Conservation (phyloP, 2,113 vertebrate species). For the Trichomycterus rosablanca region DNA sequence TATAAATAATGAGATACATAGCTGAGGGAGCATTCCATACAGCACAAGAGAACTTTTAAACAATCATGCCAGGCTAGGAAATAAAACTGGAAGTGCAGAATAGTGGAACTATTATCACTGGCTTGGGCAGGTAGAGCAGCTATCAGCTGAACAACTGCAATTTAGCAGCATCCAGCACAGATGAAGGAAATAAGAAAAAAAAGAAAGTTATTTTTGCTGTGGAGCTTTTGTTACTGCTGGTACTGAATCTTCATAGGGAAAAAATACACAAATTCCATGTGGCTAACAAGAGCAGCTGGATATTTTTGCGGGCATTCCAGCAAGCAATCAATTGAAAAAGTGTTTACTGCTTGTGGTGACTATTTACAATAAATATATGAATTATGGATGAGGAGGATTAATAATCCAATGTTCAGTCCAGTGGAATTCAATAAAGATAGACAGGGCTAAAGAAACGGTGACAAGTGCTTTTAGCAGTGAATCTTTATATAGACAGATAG, state of each 20-base stretch:
- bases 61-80: conserved; percentile 28
- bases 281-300: conserved; percentile 25
- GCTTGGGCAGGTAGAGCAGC: conserved; percentile 17
- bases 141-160: conserved; percentile 21
- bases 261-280: conserved; percentile 2
- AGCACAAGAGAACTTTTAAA: conserved; percentile 12
- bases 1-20: conserved; percentile 1
- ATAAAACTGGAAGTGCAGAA: conserved; percentile 32
- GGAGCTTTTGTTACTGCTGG: conserved; percentile 18
- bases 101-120: conserved; percentile 38
- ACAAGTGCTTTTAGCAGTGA: neutral
- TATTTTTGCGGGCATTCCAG: too few species aligned
- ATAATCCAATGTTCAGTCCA: too few species aligned
- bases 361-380: too few species aligned
- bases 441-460: too few species aligned
- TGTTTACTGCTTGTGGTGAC: too few species aligned
- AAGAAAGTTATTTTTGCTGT: neutral
- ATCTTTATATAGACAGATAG: too few species aligned
- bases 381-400: too few species aligned
- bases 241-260: conserved; percentile 12
- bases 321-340: too few species aligned
- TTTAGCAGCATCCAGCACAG: conserved; percentile 22
- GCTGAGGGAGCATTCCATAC: neutral
- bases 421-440: too few species aligned
- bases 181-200: neutral